Evolutionary conservation across 2,113 vertebrate genomes (phyloP).

Genomic region (Vulpes vulpes): DNA sequence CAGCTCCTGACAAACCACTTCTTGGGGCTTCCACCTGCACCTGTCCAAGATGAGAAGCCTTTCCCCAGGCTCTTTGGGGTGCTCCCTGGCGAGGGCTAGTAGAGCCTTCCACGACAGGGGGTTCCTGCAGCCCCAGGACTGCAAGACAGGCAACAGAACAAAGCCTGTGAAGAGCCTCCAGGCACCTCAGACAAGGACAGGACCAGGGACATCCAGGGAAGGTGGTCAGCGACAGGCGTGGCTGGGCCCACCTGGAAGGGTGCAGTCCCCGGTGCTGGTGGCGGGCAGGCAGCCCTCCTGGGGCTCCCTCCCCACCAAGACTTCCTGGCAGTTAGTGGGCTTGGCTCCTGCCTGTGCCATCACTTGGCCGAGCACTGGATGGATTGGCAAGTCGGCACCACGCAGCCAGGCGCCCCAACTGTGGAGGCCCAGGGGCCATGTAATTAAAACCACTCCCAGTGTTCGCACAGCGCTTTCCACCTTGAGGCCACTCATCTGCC

Average conservation of each 20-base stretch:
- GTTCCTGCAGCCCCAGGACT: neutral
- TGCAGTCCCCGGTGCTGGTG: neutral
- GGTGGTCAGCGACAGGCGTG: neutral
- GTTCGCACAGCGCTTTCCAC: neutral
- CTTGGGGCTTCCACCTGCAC: neutral
- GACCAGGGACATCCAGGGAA: neutral
- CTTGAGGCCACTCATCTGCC: neutral
- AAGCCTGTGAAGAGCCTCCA: neutral
- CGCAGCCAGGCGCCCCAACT: neutral
- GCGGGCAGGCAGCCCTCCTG: neutral
- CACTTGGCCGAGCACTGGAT: neutral
- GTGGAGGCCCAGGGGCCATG: neutral
- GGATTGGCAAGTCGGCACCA: neutral
- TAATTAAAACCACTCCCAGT: neutral
- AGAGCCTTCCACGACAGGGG: neutral
- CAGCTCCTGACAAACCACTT: neutral
- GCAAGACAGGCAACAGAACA: neutral
- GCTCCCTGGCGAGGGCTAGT: neutral
- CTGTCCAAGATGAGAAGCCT: neutral
- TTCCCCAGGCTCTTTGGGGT: rapidly evolving
- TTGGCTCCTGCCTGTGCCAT: neutral
- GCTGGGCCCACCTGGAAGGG: neutral
- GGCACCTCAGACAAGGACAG: neutral
- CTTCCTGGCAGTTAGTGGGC: neutral
- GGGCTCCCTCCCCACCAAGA: neutral